Evolutionary conservation across 1,140 invertebrate genomes (phyloP), one percentile per base, ranked within the genome.

Genomic region (Drosophila asahinai): DNA sequence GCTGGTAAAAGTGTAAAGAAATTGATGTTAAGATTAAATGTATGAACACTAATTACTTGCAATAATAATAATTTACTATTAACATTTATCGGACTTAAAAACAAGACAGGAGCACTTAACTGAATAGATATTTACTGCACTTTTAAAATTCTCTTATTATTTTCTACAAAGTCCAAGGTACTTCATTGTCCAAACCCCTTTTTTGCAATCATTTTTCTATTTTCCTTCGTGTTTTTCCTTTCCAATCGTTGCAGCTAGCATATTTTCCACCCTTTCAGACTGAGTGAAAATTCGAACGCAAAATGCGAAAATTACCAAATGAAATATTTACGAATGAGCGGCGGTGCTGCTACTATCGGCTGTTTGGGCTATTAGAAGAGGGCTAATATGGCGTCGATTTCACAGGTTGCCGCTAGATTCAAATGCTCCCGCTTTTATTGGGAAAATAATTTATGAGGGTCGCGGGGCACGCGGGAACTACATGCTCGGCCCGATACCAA

Each of bases 401-500:
- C 47, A 64, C 67, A 70, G 73, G 45, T 60, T 74, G 62, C 49
- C 43, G 60, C 65, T 22, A 36, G 43, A 63, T 76, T 63, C 60
- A 73, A 40, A 57, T 57, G 54, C 54, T 25, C 19, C 36, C 36
- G 27, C 1, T 61, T 61, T 63, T 70, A 62, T 77, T 66, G 62
- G 67, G 57, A 58, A 55, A 74, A 87, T 87, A 80, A 89, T 86
- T 91, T 90, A 89, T 89, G 67, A 64, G 51, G 86, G 86, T 89
- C 86, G 54, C 22, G 17, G n/a, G 17, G 9, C 61, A 40, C 22
- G 38, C 19, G 60, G 45, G 59, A 73, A 54, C 68, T 68, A 30
- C 19, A 48, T 70, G 66, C 73, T 59, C 58, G 19, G 49, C 33
- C n/a, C 45, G 48, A 67, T 54, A 66, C 63, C 47, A 81, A 67